These are phyloP conservation scores for Elmis aenea DNA, from an alignment of 2,888 invertebrate species.

Conservation along the genomic window DNA sequence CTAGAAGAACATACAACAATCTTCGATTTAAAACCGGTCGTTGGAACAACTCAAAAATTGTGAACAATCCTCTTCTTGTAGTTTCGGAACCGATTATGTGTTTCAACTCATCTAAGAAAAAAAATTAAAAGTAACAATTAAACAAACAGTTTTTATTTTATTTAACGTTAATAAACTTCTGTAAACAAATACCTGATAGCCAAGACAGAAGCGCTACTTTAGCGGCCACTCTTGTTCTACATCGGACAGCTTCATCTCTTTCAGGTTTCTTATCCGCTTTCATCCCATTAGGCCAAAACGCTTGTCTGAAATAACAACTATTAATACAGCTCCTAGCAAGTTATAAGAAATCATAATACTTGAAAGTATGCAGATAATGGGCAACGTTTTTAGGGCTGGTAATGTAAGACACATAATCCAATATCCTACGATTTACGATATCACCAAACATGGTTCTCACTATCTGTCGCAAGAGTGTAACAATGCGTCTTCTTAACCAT, in stretches of 20 bases:
- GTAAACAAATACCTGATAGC: constrained; percentile 61
- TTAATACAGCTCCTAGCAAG: constrained; percentile 1
- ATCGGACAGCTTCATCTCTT: constrained; percentile 46
- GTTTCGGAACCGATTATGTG: constrained; percentile 88
- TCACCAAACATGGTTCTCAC: constrained; percentile 77
- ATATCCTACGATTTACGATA: constrained; percentile 78
- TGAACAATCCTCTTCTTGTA: constrained; percentile 72
- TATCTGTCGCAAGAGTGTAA: constrained; percentile 70
- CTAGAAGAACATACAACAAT: constrained; percentile 75
- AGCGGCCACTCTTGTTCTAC: constrained; percentile 78
- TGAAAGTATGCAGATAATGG: constrained; percentile 77
- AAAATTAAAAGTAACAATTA: constrained; percentile 1
- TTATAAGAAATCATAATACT: constrained; percentile 54
- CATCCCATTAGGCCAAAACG: constrained; percentile 57
- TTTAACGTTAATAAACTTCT: too few relatives aligned
- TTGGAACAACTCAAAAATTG: constrained; percentile 85
- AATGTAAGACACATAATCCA: constrained; percentile 79
- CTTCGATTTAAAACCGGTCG: constrained; percentile 79
- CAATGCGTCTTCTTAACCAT: constrained; percentile 73
- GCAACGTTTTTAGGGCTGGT: constrained; percentile 87
- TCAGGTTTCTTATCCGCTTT: constrained; percentile 40
- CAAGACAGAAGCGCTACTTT: constrained; percentile 80
- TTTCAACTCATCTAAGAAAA: constrained; percentile 69
- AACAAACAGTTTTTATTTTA: neutral
- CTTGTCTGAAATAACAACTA: constrained; percentile 46